Percentiles rank a stretch among this genome's conserved stretches.
Evolutionary conservation across 2,797 vertebrate species (phyloP).

Genomic region (Coreius guichenoti): DNA sequence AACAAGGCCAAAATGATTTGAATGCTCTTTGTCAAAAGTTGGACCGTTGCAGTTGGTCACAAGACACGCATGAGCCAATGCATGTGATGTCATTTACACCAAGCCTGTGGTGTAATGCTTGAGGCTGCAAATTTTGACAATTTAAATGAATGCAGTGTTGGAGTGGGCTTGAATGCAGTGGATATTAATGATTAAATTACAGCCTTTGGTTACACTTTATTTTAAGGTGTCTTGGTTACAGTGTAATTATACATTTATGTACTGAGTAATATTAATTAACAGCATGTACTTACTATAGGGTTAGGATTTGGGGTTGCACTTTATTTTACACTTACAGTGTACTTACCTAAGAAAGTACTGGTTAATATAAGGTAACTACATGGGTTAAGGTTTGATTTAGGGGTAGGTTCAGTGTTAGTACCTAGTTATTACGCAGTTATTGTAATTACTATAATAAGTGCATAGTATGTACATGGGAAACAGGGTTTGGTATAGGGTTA

Average conservation of each 20-base stretch:
- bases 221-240: neutral
- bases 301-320: neutral
- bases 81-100: no score
- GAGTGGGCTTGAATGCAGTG: neutral
- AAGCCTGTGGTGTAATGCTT: neutral
- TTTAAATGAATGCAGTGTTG: neutral
- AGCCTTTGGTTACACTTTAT: neutral
- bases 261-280: neutral
- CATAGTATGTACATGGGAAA: neutral
- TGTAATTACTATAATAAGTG: neutral
- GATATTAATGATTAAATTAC: neutral
- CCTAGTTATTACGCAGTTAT: neutral
- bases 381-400: no score
- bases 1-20: neutral
- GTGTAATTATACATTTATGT: neutral
- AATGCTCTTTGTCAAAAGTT: neutral
- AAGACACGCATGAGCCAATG: neutral
- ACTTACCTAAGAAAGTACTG: no score
- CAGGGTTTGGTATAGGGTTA: neutral
- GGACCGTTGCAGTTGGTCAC: neutral
- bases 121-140: neutral
- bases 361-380: no score
- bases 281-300: neutral
- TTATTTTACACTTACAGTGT: neutral
- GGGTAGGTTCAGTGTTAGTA: no score